A percentile compares a stretch with the other conserved stretches of the same genome.
phyloP scores from a whole-genome alignment of 2,888 invertebrate genomes.

The Galeopsomyia nigrocyanea region DNA sequence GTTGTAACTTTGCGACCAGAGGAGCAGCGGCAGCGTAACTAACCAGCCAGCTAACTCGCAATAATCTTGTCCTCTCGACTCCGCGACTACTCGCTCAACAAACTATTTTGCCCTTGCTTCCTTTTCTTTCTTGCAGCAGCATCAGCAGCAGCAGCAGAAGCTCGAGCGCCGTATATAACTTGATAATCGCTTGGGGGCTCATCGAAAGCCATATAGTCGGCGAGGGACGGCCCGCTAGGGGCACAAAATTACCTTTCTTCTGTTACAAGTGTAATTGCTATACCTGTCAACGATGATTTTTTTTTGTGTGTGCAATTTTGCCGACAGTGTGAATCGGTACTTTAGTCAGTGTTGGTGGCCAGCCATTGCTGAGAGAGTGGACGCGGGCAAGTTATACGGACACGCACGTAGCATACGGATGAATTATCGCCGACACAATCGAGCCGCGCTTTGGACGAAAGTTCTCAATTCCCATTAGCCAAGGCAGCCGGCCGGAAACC shows the following conservation, averaged over 20 bases:
- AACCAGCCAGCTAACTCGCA: conserved; percentile 60
- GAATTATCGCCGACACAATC: conserved; percentile 59
- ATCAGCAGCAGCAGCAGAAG: neutral
- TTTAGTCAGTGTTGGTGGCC: no score
- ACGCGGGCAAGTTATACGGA: neutral
- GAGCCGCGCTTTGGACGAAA: conserved; percentile 58
- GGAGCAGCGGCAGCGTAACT: conserved; percentile 44
- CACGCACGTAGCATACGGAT: conserved; percentile 53
- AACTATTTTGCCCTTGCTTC: conserved; percentile 38
- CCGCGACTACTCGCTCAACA: conserved; percentile 49
- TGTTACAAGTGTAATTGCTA: neutral
- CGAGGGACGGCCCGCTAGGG: no score
- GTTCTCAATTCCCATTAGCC: conserved; percentile 66
- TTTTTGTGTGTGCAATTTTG: no score
- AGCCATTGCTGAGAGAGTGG: no score
- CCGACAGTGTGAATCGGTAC: no score
- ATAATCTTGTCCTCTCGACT: conserved; percentile 53
- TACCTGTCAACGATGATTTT: no score
- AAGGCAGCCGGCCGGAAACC: conserved; percentile 64
- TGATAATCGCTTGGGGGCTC: conserved; percentile 20
- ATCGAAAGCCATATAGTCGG: neutral
- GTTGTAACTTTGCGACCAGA: conserved; percentile 56
- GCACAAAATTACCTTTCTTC: no score
- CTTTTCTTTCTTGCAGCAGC: neutral
- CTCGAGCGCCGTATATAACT: conserved; percentile 12